Base-by-base conservation (phyloP, 1,140 invertebrate species). In the Hyles euphorbiae region DNA sequence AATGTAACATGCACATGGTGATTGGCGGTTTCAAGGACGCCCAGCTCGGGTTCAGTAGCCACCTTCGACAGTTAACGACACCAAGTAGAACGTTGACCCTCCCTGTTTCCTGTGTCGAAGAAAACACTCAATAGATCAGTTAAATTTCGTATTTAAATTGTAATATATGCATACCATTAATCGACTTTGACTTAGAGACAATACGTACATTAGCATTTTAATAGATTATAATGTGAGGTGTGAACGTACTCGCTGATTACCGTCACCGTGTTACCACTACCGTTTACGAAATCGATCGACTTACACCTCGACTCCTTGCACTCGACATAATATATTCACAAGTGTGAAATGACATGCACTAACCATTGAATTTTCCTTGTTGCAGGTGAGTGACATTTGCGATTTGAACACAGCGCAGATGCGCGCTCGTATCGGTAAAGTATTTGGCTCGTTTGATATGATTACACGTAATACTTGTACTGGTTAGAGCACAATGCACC, bases 401-500 rank as follows among this genome's bases (percentile, higher is more conserved):
- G 3, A 53, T 10, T 32, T 7, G 22, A 51, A 11, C n/a, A n/a
- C 5, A 22, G n/a, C 3, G 12, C n/a, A 22, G 46, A 48, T 7
- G n/a, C 5, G 7, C 46, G 5, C 52, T 48, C 51, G 65, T 57
- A 69, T 70, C 65, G 80, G 83, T 82, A 76, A 84, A 73, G 68
- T 79, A 66, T 71, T 69, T 72, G 65, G 70, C 60, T 72, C 60
- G 61, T 60, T 70, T 74, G 65, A 82, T 84, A 87, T 81, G 76
- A 78, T 79, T 75, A 72, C 75, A 80, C 74, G 80, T 78, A 85
- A 78, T 78, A 77, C 72, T 61, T 75, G 85, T 88, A 84, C 85
- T 88, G 77, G 79, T 86, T 88, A 83, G 80, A 83, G 84, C 84
- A 86, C 84, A 88, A 88, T 87, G 84, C 84, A 86, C 84, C 84